Evolutionary conservation across 1,140 invertebrate genomes (phyloP), one percentile per base, ranked within the genome.

Genomic region (Drosophila ogumai): DNA sequence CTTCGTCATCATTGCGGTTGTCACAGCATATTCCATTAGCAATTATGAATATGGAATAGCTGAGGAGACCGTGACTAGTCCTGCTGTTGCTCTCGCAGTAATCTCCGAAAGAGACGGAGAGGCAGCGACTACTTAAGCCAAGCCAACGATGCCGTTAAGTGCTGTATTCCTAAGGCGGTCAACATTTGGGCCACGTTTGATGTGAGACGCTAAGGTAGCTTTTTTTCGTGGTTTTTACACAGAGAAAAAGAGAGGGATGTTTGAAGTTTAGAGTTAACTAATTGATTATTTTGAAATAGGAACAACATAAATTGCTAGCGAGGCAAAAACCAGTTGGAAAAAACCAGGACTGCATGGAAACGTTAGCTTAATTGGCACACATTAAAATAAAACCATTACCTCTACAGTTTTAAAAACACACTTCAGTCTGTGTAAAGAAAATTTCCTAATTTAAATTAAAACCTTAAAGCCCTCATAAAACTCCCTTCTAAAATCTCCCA

Each of bases 1-100:
- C 46, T 58, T 47, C 47, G 58, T 64, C 60, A 69, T 84, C 41
- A 68, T 72, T 61, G 82, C 61, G 77, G 58, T 77, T 80, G 75
- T 69, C 84, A 57, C 64, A 82, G 90, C 91, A 91, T 91, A 91
- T 91, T 91, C 90, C 87, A 91, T 91, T 91, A 91, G 90, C 87
- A 91, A 91, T 91, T 91, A 91, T 91, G 91, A 91, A 88, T 91
- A 86, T 91, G 87, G 79, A 87, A 69, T 69, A 67, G 79, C 77
- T 63, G 10, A 76, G 54, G 69, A 71, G 75, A 72, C 78, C 79
- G 66, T 82, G 79, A 79, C 85, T 87, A 88, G 68, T 72, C 31
- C 49, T 50, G n/a, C 56, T 64, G 41, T 34, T 56, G 52, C 32
- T 73, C 67, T 79, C 54, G 46, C 71, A 81, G 81, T 69, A 56